These are phyloP conservation scores for Orthosia gothica DNA, from an alignment of 2,888 invertebrate genomes.

Conservation along the genomic window DNA sequence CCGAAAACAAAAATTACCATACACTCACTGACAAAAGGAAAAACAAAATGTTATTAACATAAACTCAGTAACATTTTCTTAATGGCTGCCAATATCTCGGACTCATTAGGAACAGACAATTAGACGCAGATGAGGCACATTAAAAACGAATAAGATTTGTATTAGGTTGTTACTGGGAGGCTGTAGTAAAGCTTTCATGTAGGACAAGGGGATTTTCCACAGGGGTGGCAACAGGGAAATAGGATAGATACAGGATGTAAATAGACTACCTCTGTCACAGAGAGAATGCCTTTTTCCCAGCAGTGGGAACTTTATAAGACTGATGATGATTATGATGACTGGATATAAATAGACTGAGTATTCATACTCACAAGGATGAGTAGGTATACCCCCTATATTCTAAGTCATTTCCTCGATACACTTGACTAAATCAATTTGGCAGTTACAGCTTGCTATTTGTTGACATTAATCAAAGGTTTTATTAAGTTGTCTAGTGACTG, in stretches of 20 bases:
- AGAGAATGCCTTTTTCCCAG: no score
- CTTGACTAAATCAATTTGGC: no score
- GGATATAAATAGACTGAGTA: neutral
- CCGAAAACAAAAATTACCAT: slow-evolving; percentile 9
- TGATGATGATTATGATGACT: neutral
- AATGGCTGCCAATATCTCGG: slow-evolving; percentile 37
- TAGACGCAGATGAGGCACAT: slow-evolving; percentile 45
- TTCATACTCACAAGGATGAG: neutral
- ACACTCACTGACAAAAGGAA: slow-evolving; percentile 14
- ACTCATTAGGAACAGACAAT: slow-evolving; percentile 48
- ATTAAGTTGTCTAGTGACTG: no score
- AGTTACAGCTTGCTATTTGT: no score
- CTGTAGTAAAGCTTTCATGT: slow-evolving; percentile 25
- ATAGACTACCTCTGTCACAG: neutral
- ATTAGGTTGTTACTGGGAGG: slow-evolving; percentile 20
- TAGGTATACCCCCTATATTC: neutral
- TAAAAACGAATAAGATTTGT: slow-evolving; percentile 56
- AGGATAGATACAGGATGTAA: neutral
- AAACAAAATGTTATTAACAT: slow-evolving; percentile 32
- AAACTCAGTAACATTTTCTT: slow-evolving; percentile 12
- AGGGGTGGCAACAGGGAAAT: neutral
- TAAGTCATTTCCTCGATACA: no score
- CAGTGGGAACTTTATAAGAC: no score
- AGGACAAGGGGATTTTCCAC: slow-evolving; percentile 25
- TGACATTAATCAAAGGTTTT: no score